Evolutionary conservation across 2,113 vertebrate genomes (phyloP).

Genomic region (rat (Rattus norvegicus)): GRCr8 NC_086024.1:113472001-113472500

Average conservation of each 20-base stretch:
- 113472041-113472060: neutral
- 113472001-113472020: no score
- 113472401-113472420: neutral
- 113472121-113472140: neutral
- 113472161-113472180: neutral
- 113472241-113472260: neutral
- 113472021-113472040: neutral
- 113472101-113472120: neutral
- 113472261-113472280: neutral
- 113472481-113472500: neutral
- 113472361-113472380: neutral
- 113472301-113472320: conserved; percentile 23
- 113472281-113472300: conserved; percentile 23
- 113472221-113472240: neutral
- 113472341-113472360: neutral
- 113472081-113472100: neutral
- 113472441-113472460: neutral
- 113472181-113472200: neutral
- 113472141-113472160: neutral
- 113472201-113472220: neutral
- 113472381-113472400: neutral
- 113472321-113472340: neutral
- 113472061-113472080: neutral
- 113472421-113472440: neutral
- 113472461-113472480: neutral